These are phyloP conservation scores for sheep (Ovis aries) DNA, from an alignment of 2,113 vertebrate genomes.

Conservation along the genomic window DNA sequence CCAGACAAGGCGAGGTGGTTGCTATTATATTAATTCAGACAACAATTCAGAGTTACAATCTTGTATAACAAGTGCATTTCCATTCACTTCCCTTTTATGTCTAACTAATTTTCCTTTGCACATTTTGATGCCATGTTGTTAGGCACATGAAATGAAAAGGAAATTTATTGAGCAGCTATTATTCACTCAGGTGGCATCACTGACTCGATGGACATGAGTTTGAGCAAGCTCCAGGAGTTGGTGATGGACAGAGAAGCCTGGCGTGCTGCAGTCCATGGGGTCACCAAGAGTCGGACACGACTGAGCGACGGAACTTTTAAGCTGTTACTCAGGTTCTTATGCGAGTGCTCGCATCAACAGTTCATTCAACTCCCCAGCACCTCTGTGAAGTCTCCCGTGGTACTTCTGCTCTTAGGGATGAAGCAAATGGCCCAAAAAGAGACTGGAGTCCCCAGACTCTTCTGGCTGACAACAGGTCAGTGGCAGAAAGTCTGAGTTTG, in stretches of 20 bases:
- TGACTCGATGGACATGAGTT: neutral
- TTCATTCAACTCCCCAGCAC: neutral
- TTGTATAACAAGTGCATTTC: fast-evolving
- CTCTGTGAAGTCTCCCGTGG: fast-evolving
- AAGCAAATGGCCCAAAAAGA: fast-evolving
- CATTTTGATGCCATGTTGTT: neutral
- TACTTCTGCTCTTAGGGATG: neutral
- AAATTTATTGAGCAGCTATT: neutral
- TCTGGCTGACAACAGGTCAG: neutral
- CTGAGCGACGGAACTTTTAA: neutral
- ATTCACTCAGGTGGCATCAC: neutral
- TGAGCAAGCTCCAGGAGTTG: neutral
- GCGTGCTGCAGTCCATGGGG: fast-evolving
- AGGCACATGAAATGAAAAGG: neutral
- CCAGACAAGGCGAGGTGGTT: fast-evolving
- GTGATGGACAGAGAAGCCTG: neutral
- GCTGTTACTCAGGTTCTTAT: fast-evolving
- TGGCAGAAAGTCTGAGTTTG: neutral
- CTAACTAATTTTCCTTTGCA: neutral
- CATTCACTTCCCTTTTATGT: neutral
- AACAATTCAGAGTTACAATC: neutral
- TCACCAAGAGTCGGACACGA: neutral
- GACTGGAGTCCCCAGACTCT: fast-evolving
- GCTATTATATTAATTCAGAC: too few species aligned
- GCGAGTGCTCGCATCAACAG: fast-evolving